Evolutionary conservation across 2,797 vertebrate genomes (phyloP).

Genomic region (Cephalopachus bancanus): DNA sequence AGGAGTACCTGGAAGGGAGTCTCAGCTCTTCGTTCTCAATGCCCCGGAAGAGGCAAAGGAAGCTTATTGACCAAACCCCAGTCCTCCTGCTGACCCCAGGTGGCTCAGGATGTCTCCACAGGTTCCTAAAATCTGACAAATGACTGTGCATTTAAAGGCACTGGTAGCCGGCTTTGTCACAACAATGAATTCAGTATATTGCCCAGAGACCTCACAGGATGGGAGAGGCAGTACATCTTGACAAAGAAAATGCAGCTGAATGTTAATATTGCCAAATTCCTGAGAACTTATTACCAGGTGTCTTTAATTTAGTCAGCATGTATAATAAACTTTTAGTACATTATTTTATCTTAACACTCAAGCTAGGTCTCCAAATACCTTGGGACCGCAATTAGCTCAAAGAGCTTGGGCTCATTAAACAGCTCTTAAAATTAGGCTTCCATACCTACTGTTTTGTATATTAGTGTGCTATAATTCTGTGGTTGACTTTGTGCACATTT

Average conservation of each 20-base stretch:
- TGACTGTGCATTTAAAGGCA: background rate
- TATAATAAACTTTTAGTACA: background rate
- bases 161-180: background rate
- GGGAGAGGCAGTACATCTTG: background rate
- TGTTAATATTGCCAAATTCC: background rate
- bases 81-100: background rate
- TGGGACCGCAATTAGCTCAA: background rate
- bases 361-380: background rate
- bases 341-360: conserved; percentile 47
- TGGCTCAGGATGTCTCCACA: background rate
- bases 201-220: background rate
- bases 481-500: background rate
- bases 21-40: background rate
- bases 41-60: background rate
- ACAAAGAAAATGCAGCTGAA: conserved; percentile 34
- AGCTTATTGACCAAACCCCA: background rate
- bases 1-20: background rate
- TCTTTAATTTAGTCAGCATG: background rate
- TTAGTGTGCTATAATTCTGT: background rate
- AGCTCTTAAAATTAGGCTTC: background rate
- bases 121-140: conserved; percentile 1
- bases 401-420: background rate
- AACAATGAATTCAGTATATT: background rate
- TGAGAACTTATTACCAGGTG: background rate
- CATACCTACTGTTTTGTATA: background rate